These are phyloP conservation scores for Yponomeuta cagnagella DNA, from an alignment of 2,888 invertebrate genomes.

Conservation along the genomic window DNA sequence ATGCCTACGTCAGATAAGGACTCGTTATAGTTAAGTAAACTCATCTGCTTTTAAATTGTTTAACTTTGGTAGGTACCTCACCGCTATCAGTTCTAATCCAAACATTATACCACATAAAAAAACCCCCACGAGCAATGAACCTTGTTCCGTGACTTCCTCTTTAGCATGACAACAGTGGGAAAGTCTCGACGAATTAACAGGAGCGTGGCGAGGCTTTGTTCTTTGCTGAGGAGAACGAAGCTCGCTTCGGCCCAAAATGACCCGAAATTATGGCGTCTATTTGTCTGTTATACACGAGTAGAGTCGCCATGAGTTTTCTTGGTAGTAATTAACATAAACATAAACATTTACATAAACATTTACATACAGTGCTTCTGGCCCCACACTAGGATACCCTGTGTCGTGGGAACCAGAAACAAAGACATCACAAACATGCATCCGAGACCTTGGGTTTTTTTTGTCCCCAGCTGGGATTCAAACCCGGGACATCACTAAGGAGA, in stretches of 20 bases:
- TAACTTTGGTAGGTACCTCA: too few species aligned
- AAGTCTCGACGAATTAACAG: slow-evolving; percentile 61
- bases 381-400: too few species aligned
- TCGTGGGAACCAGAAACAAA: too few species aligned
- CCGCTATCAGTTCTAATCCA: background rate
- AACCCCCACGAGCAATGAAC: slow-evolving; percentile 47
- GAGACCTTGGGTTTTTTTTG: too few species aligned
- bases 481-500: background rate
- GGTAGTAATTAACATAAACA: too few species aligned
- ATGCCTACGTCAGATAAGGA: too few species aligned
- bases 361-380: too few species aligned
- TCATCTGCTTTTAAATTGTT: too few species aligned
- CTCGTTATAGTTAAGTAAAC: too few species aligned
- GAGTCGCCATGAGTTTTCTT: slow-evolving; percentile 1
- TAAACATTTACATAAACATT: too few species aligned
- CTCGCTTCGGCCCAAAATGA: slow-evolving; percentile 26
- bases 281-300: background rate
- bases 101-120: slow-evolving; percentile 9
- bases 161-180: slow-evolving; percentile 58
- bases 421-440: too few species aligned
- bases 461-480: too few species aligned
- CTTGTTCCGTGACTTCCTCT: slow-evolving; percentile 67
- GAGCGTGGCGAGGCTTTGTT: slow-evolving; percentile 60
- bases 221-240: slow-evolving; percentile 44
- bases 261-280: slow-evolving; percentile 9